Evolutionary conservation across 2,797 vertebrate genomes (phyloP), one percentile per base, ranked within the genome.

Genomic region (Merluccius polli): DNA sequence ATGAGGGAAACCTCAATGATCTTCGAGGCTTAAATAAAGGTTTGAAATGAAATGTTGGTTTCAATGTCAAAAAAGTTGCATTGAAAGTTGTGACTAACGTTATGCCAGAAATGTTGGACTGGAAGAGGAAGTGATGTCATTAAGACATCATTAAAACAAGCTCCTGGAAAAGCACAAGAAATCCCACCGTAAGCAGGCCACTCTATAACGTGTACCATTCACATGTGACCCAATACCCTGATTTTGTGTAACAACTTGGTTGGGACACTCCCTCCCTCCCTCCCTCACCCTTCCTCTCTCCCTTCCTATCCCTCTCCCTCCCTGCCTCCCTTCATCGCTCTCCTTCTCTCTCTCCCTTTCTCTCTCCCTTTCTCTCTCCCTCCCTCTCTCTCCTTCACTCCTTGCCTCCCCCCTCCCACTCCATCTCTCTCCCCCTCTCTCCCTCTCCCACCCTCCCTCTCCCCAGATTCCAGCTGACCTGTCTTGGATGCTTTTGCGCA

Each of bases 401-500:
- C 44, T 13, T 48, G 3, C 44, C 63, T 29, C 63, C 4, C 63
- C n/a, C 24, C 27, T 63, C 21, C 5, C 59, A 6, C 24, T 24
- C 2, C 12, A 3, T 63, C n/a, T 7, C 24, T 4, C 63, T 27
- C 63, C 12, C 63, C 12, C 63, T 13, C 63, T 29, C 24, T 67
- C 24, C 4, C 63, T 67, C 63, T 29, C 63, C 4, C 63, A 29
- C n/a, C 24, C 27, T 63, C 21, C 5, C 59, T n/a, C 24, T 24
- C 2, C 12, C 44, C 44, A 31, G 67, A 69, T 1, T 71, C 75
- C 70, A 70, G 74, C 85, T 1, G 83, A 95, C 95, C 95, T 95
- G 93, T 95, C 95, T 87, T 95, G 95, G 82, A 95, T 95, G 92
- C 92, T 94, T 90, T 95, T 95, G 74, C 94, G 94, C 65, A 95